Percentiles rank a stretch among this genome's conserved stretches.
These are phyloP conservation scores for Typhlichthys eigenmanni DNA, from an alignment of 2,797 vertebrate species.

Conservation along the genomic window DNA sequence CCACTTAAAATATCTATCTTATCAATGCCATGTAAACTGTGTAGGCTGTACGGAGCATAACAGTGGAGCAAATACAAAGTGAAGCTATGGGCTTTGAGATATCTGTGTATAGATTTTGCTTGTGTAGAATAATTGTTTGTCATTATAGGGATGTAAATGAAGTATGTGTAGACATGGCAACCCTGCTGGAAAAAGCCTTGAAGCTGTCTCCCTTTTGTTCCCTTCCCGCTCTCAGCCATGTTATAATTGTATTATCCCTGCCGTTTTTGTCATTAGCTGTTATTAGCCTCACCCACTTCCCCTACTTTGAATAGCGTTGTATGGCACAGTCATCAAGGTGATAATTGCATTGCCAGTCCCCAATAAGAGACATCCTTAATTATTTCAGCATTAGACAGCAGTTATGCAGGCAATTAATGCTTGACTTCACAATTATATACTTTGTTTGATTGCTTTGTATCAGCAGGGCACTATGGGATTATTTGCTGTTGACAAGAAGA, in stretches of 20 bases:
- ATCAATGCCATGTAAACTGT: background rate
- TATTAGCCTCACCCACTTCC: conserved; percentile 51
- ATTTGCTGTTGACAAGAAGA: conserved; percentile 65
- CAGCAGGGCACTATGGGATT: conserved; percentile 65
- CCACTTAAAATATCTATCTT: background rate
- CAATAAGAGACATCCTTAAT: conserved; percentile 74
- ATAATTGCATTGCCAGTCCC: conserved; percentile 74
- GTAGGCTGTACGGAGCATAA: conserved; percentile 5
- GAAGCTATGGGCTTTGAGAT: conserved; percentile 25
- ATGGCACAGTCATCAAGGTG: conserved; percentile 70
- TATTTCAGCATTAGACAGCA: conserved; percentile 73
- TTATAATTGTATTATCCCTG: conserved; percentile 66
- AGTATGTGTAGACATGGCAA: conserved; percentile 68
- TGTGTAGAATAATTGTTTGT: conserved; percentile 53
- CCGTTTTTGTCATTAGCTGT: conserved; percentile 70
- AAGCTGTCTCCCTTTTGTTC: conserved; percentile 67
- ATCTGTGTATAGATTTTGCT: conserved; percentile 40
- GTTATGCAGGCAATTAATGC: conserved; percentile 77
- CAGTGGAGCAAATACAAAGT: conserved; percentile 29
- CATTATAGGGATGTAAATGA: conserved; percentile 69
- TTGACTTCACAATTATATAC: conserved; percentile 76
- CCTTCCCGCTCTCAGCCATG: conserved; percentile 60
- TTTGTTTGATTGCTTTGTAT: conserved; percentile 78
- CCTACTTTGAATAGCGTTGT: conserved; percentile 67
- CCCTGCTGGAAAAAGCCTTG: conserved; percentile 60